phyloP scores from a whole-genome alignment of 2,888 invertebrate genomes.

The Cheilosia pagana region DNA sequence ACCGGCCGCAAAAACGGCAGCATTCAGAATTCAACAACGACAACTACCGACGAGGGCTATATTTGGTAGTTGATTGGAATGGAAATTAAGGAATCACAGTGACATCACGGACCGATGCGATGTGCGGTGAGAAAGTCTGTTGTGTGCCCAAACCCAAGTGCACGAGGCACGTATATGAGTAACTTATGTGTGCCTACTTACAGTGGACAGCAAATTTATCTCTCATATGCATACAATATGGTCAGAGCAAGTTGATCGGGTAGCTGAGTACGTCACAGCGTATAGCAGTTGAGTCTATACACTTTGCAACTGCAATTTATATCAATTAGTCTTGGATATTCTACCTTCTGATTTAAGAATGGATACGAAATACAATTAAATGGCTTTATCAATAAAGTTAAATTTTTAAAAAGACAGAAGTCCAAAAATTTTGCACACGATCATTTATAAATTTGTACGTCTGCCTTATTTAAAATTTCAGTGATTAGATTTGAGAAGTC shows the following conservation, averaged over 20 bases:
- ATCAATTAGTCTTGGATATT: constrained; percentile 34
- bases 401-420: no score
- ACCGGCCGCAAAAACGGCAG: constrained; percentile 59
- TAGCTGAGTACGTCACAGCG: neutral
- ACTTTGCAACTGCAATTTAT: constrained; percentile 1
- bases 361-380: neutral
- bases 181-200: neutral
- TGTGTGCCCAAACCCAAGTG: constrained; percentile 12
- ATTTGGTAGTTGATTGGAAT: constrained; percentile 74
- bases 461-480: no score
- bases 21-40: constrained; percentile 35
- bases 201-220: constrained; percentile 14
- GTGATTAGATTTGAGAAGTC: no score
- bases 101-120: constrained; percentile 61
- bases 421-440: neutral
- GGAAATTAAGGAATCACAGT: constrained; percentile 75
- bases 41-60: constrained; percentile 26
- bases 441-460: no score
- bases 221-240: neutral
- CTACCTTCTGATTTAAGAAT: constrained; percentile 5
- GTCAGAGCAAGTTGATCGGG: constrained; percentile 10
- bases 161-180: neutral
- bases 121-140: constrained; percentile 52
- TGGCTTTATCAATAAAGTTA: neutral
- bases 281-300: constrained; percentile 2